These are phyloP conservation scores for Eupithecia centaureata DNA, from an alignment of 2,888 invertebrate genomes.

Conservation along the genomic window DNA sequence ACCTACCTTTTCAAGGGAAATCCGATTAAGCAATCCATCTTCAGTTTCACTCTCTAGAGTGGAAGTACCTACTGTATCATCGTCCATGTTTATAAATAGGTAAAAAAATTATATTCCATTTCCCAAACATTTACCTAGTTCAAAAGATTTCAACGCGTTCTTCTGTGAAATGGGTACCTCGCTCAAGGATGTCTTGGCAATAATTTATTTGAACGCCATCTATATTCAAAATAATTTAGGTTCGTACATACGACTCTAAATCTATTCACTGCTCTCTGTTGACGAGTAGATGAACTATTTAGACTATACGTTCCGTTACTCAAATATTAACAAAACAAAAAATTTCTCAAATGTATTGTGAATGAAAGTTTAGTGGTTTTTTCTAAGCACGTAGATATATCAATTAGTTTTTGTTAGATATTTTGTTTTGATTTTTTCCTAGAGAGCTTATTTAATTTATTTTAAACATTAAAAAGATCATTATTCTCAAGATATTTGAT, in stretches of 20 bases:
- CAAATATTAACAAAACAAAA: no score
- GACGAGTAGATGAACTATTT: background rate
- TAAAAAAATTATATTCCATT: no score
- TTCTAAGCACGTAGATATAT: no score
- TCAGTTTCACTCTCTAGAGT: background rate
- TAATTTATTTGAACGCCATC: background rate
- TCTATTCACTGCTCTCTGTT: background rate
- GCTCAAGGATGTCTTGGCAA: background rate
- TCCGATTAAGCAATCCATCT: background rate
- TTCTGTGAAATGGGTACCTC: background rate
- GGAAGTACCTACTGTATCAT: no score
- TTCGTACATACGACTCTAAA: background rate
- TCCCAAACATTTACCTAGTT: background rate
- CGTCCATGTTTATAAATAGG: no score
- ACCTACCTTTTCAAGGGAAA: slow-evolving; percentile 12
- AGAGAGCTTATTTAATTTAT: no score
- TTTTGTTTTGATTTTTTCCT: no score
- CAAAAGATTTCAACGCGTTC: background rate
- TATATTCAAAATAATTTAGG: background rate
- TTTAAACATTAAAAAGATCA: no score
- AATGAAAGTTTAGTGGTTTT: background rate
- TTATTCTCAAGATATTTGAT: no score
- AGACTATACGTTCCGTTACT: background rate
- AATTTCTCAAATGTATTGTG: background rate
- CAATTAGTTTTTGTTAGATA: no score